A percentile compares a stretch with the other conserved stretches of the same genome.
Evolutionary conservation across 1,140 invertebrate genomes (phyloP).

Genomic region (Drosophila bocki): DNA sequence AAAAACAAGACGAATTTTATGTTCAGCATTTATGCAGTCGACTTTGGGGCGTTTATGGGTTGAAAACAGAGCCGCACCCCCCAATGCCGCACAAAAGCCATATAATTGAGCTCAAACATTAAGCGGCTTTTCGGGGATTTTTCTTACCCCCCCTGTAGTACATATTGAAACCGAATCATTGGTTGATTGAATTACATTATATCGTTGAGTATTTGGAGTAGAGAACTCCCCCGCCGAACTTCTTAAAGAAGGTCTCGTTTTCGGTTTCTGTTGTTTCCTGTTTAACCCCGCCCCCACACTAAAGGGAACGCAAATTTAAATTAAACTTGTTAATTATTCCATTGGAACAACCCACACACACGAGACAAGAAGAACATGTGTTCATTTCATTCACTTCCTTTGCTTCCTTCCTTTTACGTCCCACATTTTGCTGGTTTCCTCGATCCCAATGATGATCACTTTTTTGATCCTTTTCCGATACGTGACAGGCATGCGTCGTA

Average conservation of each 20-base stretch:
- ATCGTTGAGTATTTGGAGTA: background rate
- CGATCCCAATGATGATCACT: conserved; percentile 41
- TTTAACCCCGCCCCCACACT: conserved; percentile 52
- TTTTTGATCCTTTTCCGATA: conserved; percentile 34
- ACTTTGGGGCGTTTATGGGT: conserved; percentile 60
- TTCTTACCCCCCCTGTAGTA: background rate
- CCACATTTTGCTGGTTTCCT: conserved; percentile 73
- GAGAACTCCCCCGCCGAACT: background rate
- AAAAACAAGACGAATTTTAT: conserved; percentile 44
- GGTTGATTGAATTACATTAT: conserved; percentile 70
- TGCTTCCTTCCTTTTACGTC: conserved; percentile 38
- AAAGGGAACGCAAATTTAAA: conserved; percentile 69
- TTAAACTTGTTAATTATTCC: conserved; percentile 77
- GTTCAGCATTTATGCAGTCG: conserved; percentile 62
- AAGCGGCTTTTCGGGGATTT: conserved; percentile 63
- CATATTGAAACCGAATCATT: conserved; percentile 52
- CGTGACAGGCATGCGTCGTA: conserved; percentile 76
- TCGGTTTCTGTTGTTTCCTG: conserved; percentile 62
- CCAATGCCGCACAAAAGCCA: conserved; percentile 54
- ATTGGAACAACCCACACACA: conserved; percentile 38
- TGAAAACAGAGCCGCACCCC: conserved; percentile 7
- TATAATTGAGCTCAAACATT: conserved; percentile 79
- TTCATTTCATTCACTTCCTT: conserved; percentile 31
- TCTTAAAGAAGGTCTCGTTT: conserved; percentile 41
- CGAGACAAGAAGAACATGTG: conserved; percentile 48